Evolutionary conservation across 2,797 vertebrate species (phyloP), one percentile per base, ranked within the genome.

Genomic region (Knipowitschia caucasica): DNA sequence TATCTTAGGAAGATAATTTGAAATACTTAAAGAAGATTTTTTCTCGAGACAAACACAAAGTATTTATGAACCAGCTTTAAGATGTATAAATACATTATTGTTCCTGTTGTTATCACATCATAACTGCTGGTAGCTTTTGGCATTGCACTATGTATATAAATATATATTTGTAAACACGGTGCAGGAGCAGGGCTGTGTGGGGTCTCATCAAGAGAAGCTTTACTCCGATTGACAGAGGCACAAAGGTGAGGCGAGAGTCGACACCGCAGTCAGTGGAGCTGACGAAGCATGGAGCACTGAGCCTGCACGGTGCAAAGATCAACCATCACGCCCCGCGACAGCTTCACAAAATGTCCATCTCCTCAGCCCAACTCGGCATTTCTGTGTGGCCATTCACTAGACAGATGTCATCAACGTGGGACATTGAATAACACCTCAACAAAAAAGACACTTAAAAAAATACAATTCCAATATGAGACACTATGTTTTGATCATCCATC

Each of bases 241-340:
- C 65, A 64, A 61, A 51, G 42, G 40, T 34, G 50, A 62, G 35
- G 49, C 53, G 56, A 56, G 67, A 59, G 63, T 74, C 61, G 52
- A 53, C 67, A 64, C 53, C 26, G 25, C 42, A 49, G 46, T 57
- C 50, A 46, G 44, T 43, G 29, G 35, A 40, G 39, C 59, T 68
- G 58, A 67, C 44, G 57, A 62, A 40, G 11, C 60, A 56, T 75
- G 17, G 44, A 67, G 52, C 61, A 55, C 3, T 53, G 18, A 62
- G 59, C 33, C 12, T 25, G 8, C 4, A 36, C 20, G 15, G 21
- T 24, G 52, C 23, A 63, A 45, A 56, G 36, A 67, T 59, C 69
- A 42, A n/a, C 44, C 52, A 43, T 64, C 9, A n/a, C 43, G 44
- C 35, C 50, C 43, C 35, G 14, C 53, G 44, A 45, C 51, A 62